Percentiles rank a stretch among this genome's conserved stretches.
These are phyloP conservation scores for Drosophila stalkeri DNA, from an alignment of 2,888 invertebrate genomes.

Conservation along the genomic window DNA sequence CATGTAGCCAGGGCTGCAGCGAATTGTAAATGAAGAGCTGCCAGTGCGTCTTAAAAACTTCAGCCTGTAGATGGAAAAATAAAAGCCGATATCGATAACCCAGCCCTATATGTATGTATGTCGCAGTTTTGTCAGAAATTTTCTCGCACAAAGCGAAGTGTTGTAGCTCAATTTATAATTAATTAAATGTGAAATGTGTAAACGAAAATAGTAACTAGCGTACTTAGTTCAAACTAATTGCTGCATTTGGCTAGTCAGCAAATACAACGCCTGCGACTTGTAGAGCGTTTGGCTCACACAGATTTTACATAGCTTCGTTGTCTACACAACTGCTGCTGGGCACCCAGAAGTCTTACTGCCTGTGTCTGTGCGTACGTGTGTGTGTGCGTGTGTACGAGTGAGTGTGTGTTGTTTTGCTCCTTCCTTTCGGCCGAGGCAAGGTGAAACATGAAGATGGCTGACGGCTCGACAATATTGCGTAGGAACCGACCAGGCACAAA, in stretches of 20 bases:
- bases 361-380: conserved; percentile 12
- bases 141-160: conserved; percentile 72
- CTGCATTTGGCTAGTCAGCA: conserved; percentile 34
- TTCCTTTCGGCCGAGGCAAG: conserved; percentile 53
- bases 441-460: conserved; percentile 92
- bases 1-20: conserved; percentile 29
- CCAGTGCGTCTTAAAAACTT: conserved; percentile 1
- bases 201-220: conserved; percentile 45
- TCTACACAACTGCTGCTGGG: conserved; percentile 43
- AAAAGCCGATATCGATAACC: conserved; percentile 38
- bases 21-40: conserved; percentile 24
- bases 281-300: conserved; percentile 22
- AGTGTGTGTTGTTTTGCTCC: conserved; percentile 53
- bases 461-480: conserved; percentile 92
- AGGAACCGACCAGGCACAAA: conserved; percentile 96
- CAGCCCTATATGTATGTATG: conserved; percentile 54
- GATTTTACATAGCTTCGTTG: conserved; percentile 43
- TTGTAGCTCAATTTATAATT: conserved; percentile 56
- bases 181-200: conserved; percentile 53
- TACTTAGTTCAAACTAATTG: conserved; percentile 14
- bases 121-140: conserved; percentile 64
- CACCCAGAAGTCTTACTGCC: conserved; percentile 47
- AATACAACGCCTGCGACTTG: conserved; percentile 34
- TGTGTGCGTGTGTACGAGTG: conserved; percentile 18
- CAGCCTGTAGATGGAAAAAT: background rate